Conservation (phyloP, 2,888 invertebrate species). For the Thymelicus lineola region DNA sequence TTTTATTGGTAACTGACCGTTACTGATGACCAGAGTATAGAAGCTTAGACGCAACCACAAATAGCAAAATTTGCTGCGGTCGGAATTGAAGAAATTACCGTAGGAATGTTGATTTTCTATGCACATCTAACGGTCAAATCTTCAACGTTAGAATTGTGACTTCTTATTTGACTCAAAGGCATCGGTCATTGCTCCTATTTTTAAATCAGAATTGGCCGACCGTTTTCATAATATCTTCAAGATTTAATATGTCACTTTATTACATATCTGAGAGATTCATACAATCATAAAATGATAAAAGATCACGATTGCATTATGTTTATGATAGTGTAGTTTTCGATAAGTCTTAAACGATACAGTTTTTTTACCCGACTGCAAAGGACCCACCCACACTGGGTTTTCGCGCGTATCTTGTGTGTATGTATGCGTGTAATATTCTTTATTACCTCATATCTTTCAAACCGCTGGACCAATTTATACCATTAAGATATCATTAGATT, state of each 20-base stretch:
- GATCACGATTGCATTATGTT: not conserved
- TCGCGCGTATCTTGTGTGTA: too few relatives aligned
- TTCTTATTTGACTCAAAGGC: not conserved
- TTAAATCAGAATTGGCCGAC: not conserved
- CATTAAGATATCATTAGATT: too few relatives aligned
- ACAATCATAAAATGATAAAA: not conserved
- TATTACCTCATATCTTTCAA: too few relatives aligned
- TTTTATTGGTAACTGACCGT: slow-evolving; percentile 25
- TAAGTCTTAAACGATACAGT: not conserved
- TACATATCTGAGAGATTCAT: not conserved
- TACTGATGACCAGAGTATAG: slow-evolving; percentile 23
- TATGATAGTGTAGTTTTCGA: not conserved
- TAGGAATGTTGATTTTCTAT: slow-evolving; percentile 29
- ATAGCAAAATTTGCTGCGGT: slow-evolving; percentile 29
- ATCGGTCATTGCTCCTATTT: not conserved
- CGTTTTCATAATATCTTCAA: not conserved
- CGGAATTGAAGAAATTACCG: slow-evolving; percentile 17
- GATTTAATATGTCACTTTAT: not conserved
- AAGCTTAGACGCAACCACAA: slow-evolving; percentile 23
- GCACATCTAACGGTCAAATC: slow-evolving; percentile 16
- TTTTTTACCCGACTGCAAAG: too few relatives aligned
- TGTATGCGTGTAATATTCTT: too few relatives aligned
- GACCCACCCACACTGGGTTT: too few relatives aligned
- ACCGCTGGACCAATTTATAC: too few relatives aligned
- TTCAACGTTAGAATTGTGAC: slow-evolving; percentile 3